Evolutionary conservation across 2,113 vertebrate species (phyloP), one percentile per base, ranked within the genome.

Genomic region (Gallinago paraguaiae): DNA sequence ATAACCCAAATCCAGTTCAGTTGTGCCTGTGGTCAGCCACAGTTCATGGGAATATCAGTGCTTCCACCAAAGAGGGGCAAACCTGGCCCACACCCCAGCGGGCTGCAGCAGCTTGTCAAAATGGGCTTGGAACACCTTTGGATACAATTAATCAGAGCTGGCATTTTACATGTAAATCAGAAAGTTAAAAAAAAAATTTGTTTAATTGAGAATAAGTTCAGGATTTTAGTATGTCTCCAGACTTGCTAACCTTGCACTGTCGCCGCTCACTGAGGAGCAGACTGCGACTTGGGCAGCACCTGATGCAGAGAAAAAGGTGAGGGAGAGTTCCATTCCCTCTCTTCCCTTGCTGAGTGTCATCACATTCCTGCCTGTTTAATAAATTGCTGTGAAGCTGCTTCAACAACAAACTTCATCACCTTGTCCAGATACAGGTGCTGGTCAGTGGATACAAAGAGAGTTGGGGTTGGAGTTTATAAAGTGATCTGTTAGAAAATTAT

Each of bases 41-140:
- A 2, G 9, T 7, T n/a, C n/a, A 28, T 10, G 14, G 28, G 30
- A 45, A 65, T 13, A n/a, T 17, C 14, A 24, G n/a, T 0, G 2
- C 39, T 79, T 13, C 74, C 56, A 51, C 35, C 46, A 31, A 20
- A 37, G 45, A 28, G 5, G 67, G 22, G 31, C 77, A 69, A 37
- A 37, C 33, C 43, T 33, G 35, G 23, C 3, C 33, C 25, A 24
- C 43, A 37, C 24, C 19, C 39, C 39, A 9, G 4, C 14, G 28
- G 48, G 56, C 63, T 50, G 50, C 65, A 74, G 27, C 35, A 33
- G 15, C 56, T 25, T 56, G 46, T 19, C 39, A 37, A 88, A 56
- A 75, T 30, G 46, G 25, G 28, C 71, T 43, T 35, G 22, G 46
- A 80, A 76, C 18, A 31, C n/a, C 19, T 19, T 37, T 4, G 46